Evolutionary conservation across 2,888 invertebrate genomes (phyloP).

Genomic region (Dynastes hyllus): DNA sequence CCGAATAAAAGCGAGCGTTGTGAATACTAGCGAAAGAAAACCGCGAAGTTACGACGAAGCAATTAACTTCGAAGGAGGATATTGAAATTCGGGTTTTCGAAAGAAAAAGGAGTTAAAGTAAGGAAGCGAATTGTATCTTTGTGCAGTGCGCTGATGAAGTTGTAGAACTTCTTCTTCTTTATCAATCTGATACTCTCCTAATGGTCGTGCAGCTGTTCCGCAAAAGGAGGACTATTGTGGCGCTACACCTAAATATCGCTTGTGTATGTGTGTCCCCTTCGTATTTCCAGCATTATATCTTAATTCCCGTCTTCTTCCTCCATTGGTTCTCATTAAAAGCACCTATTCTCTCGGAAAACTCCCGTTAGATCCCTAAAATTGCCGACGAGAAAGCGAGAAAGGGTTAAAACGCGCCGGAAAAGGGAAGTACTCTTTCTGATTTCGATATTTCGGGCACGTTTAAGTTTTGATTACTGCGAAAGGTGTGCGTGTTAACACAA

Average conservation of each 20-base stretch:
- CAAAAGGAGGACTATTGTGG: neutral
- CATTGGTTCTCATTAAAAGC: slow-evolving; percentile 67
- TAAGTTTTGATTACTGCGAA: slow-evolving; percentile 36
- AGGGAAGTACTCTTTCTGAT: neutral
- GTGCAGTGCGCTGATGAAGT: no score
- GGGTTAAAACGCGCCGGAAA: neutral
- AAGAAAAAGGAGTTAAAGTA: no score
- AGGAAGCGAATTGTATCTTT: no score
- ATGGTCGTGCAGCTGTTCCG: no score
- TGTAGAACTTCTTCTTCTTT: no score
- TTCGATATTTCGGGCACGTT: slow-evolving; percentile 38
- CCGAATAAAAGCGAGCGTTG: no score
- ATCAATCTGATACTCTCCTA: no score
- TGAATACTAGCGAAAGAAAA: no score
- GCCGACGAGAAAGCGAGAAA: neutral
- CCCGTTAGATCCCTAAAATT: neutral
- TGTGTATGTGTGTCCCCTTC: slow-evolving; percentile 61
- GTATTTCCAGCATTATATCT: slow-evolving; percentile 62
- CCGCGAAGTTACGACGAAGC: no score
- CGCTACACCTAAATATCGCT: neutral
- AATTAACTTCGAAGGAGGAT: no score
- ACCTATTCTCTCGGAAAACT: neutral
- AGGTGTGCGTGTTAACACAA: slow-evolving; percentile 42
- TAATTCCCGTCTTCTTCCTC: slow-evolving; percentile 66
- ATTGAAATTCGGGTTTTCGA: no score